A percentile compares a stretch with the other conserved stretches of the same genome.
These are phyloP conservation scores for Sicus ferrugineus DNA, from an alignment of 2,888 invertebrate species.

Conservation along the genomic window DNA sequence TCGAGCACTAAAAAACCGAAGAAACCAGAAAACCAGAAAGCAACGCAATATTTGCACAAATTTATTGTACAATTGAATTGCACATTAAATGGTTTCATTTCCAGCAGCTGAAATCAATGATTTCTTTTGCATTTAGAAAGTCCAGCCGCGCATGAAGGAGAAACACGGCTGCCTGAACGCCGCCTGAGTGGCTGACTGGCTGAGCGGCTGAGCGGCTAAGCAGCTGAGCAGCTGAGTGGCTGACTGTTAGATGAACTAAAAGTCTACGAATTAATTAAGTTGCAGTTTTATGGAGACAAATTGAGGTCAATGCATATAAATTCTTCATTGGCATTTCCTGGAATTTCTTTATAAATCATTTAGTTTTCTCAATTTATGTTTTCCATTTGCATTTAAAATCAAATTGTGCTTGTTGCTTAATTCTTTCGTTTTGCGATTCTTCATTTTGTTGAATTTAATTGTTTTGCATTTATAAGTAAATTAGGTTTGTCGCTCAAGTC, in stretches of 20 bases:
- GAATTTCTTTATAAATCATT: background rate
- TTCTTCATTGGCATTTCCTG: background rate
- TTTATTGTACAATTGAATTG: background rate
- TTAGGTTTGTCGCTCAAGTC: background rate
- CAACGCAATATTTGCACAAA: background rate
- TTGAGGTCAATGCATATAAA: background rate
- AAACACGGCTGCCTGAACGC: too few relatives aligned
- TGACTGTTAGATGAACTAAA: background rate
- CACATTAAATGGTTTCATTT: background rate
- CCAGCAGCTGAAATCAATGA: background rate
- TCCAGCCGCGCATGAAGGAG: background rate
- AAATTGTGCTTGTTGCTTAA: background rate
- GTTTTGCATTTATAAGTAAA: background rate
- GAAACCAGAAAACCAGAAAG: too few relatives aligned
- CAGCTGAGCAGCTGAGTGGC: background rate
- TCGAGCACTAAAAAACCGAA: background rate
- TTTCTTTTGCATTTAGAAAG: conserved; percentile 7
- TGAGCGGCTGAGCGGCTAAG: background rate
- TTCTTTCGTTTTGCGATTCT: background rate
- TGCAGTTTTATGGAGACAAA: background rate
- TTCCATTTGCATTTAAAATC: background rate
- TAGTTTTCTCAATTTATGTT: background rate
- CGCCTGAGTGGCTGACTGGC: background rate
- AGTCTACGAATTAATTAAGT: background rate
- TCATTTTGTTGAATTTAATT: background rate